A percentile compares a stretch with the other conserved stretches of the same genome.
These are phyloP conservation scores for Helicoverpa zea DNA, from an alignment of 1,140 invertebrate species.

Conservation along the genomic window DNA sequence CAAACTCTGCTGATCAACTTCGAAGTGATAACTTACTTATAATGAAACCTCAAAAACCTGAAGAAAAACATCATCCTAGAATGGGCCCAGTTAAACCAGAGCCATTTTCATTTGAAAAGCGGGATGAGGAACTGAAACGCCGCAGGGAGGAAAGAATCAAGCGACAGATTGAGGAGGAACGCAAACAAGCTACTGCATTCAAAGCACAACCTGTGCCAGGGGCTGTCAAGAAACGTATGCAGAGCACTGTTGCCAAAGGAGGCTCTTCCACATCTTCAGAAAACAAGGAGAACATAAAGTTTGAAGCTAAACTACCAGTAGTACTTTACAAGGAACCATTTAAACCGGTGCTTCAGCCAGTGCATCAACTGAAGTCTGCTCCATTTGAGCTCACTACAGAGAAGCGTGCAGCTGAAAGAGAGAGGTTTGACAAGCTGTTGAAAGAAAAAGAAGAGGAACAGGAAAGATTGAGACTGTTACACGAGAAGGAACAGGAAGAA, in stretches of 20 bases:
- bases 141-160: slow-evolving; percentile 76
- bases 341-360: slow-evolving; percentile 69
- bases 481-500: slow-evolving; percentile 68
- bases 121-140: slow-evolving; percentile 75
- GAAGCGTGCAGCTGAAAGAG: slow-evolving; percentile 76
- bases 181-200: slow-evolving; percentile 73
- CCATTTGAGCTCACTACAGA: slow-evolving; percentile 78
- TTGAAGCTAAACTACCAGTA: slow-evolving; percentile 75
- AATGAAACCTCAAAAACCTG: slow-evolving; percentile 50
- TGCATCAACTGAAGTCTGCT: slow-evolving; percentile 63
- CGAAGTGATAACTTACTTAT: slow-evolving; percentile 54
- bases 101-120: slow-evolving; percentile 82
- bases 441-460: slow-evolving; percentile 78
- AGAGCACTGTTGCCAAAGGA: slow-evolving; percentile 54
- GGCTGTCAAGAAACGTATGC: slow-evolving; percentile 74
- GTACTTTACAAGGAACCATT: slow-evolving; percentile 82
- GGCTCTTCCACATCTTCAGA: slow-evolving; percentile 72
- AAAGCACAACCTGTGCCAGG: slow-evolving; percentile 80
- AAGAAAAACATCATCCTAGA: slow-evolving; percentile 60
- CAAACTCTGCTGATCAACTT: slow-evolving; percentile 61
- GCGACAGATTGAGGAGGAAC: slow-evolving; percentile 75
- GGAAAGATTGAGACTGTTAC: slow-evolving; percentile 66
- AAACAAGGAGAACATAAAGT: slow-evolving; percentile 81
- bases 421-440: slow-evolving; percentile 74
- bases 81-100: slow-evolving; percentile 72